phyloP scores from a whole-genome alignment of 2,888 invertebrate species.

The Mythimna lalbum region DNA sequence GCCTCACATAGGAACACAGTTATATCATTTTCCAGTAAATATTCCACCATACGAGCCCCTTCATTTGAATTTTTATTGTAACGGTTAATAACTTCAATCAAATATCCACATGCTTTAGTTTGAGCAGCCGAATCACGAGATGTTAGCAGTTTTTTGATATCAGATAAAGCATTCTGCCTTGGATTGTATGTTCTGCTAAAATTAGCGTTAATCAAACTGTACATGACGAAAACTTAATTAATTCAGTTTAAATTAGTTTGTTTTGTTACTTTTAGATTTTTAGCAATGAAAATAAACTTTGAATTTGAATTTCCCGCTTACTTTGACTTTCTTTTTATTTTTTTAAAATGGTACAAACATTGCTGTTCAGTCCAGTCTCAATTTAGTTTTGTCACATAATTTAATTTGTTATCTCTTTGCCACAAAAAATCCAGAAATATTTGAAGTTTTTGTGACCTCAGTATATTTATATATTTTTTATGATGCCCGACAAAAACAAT shows the following conservation, averaged over 20 bases:
- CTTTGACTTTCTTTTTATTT: neutral
- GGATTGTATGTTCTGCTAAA: constrained; percentile 85
- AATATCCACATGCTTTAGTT: constrained; percentile 84
- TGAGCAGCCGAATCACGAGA: constrained; percentile 82
- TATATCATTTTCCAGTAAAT: constrained; percentile 85
- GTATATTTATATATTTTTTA: neutral
- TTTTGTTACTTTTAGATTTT: neutral
- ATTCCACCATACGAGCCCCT: constrained; percentile 77
- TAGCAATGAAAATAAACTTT: constrained; percentile 10
- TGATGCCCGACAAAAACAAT: neutral
- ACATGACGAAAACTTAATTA: constrained; percentile 69
- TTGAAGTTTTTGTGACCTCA: too few relatives aligned
- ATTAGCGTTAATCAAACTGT: constrained; percentile 80
- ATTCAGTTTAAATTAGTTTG: neutral
- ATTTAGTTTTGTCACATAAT: neutral
- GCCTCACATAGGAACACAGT: constrained; percentile 86
- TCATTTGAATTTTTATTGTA: constrained; percentile 78
- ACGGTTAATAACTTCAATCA: constrained; percentile 81
- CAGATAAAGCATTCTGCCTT: constrained; percentile 82
- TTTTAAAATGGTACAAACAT: constrained; percentile 5
- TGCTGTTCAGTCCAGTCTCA: neutral
- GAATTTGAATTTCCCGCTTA: constrained; percentile 55
- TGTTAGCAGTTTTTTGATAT: constrained; percentile 84
- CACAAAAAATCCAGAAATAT: too few relatives aligned
- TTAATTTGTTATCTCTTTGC: too few relatives aligned